phyloP scores from a whole-genome alignment of 2,888 invertebrate species.

The Xylota sylvarum region DNA sequence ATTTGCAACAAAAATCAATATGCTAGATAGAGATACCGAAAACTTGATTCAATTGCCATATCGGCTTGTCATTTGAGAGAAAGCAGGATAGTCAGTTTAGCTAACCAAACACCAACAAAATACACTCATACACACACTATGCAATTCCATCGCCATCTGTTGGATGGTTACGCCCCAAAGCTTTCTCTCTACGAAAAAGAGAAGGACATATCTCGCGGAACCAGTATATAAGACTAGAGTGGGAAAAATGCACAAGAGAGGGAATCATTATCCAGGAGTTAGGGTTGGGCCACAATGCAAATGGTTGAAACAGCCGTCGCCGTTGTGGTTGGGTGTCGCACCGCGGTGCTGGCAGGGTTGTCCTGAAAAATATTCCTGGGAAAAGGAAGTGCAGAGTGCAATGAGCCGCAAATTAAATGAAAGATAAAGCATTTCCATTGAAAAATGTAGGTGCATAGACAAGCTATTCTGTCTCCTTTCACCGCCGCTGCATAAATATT shows the following conservation, averaged over 20 bases:
- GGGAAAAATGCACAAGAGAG: constrained; percentile 43
- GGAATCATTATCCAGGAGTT: constrained; percentile 27
- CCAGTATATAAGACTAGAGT: constrained; percentile 20
- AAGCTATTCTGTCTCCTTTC: constrained; percentile 15
- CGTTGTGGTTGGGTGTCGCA: background rate
- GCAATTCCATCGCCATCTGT: constrained; percentile 49
- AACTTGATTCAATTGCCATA: constrained; percentile 13
- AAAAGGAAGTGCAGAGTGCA: constrained; percentile 55
- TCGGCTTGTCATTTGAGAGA: constrained; percentile 6
- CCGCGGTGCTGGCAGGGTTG: constrained; percentile 15
- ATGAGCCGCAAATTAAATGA: constrained; percentile 62
- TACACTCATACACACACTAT: background rate
- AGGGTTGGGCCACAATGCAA: constrained; percentile 69
- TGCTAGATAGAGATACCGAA: constrained; percentile 44
- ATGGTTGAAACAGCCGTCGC: constrained; percentile 60
- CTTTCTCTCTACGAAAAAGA: constrained; percentile 41
- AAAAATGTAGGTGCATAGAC: constrained; percentile 66
- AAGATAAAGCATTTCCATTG: constrained; percentile 71
- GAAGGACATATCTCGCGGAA: constrained; percentile 25
- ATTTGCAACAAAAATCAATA: constrained; percentile 63
- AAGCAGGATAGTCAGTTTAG: constrained; percentile 7
- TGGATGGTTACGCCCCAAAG: constrained; percentile 69
- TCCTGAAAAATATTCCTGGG: constrained; percentile 50
- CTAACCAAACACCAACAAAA: constrained; percentile 7
- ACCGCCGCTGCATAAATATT: constrained; percentile 54